A percentile compares a stretch with the other conserved stretches of the same genome.
Evolutionary conservation across 2,113 vertebrate species (phyloP).

Genomic region (Rafetus swinhoei): DNA sequence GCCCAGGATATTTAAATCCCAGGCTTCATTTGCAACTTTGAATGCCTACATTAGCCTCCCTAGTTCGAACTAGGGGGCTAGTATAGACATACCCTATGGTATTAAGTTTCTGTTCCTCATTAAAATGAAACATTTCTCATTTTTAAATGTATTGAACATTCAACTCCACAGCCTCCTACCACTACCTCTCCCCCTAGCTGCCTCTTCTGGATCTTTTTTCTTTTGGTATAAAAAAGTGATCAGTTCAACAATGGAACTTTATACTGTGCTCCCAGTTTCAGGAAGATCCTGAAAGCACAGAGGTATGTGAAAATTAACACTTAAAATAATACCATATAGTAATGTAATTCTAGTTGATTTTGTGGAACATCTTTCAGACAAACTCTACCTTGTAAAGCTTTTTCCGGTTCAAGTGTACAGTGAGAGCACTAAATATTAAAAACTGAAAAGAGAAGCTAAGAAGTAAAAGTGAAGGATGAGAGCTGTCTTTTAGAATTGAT

Average conservation of each 20-base stretch:
- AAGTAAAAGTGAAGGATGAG: not conserved
- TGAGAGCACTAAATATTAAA: not conserved
- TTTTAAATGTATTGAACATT: not conserved
- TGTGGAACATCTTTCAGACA: not conserved
- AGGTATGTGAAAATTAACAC: not conserved
- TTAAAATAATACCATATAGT: not conserved
- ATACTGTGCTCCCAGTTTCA: not conserved
- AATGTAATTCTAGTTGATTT: not conserved
- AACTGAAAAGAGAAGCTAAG: not conserved
- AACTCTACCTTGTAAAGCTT: not conserved
- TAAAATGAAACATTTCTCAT: not conserved
- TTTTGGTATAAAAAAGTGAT: not conserved
- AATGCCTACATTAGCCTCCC: no score
- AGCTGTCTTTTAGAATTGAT: not conserved
- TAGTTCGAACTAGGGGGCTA: no score
- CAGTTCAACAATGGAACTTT: not conserved
- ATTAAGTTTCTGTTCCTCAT: not conserved
- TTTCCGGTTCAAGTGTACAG: not conserved
- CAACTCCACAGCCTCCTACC: not conserved
- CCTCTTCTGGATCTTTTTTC: not conserved
- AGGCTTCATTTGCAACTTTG: no score
- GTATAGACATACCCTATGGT: not conserved
- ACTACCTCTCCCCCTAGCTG: not conserved
- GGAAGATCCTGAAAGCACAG: conserved; percentile 2
- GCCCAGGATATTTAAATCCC: no score